Evolutionary conservation across 2,797 vertebrate genomes (phyloP).

Genomic region (Aratinga solstitialis): DNA sequence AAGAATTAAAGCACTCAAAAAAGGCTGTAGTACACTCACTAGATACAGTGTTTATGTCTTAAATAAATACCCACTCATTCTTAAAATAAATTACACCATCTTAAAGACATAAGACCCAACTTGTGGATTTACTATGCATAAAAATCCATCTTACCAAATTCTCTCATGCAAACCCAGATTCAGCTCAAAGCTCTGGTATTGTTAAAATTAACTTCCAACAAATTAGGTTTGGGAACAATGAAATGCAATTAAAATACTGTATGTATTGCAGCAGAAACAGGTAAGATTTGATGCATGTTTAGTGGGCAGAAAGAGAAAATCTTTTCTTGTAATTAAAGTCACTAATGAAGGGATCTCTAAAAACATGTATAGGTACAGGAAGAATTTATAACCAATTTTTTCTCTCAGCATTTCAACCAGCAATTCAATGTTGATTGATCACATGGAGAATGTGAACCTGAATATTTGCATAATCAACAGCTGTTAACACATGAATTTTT

Average conservation of each 20-base stretch:
- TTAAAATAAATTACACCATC: conserved; percentile 29
- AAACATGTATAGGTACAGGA: neutral
- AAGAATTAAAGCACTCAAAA: neutral
- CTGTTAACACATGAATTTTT: neutral
- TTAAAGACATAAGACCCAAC: neutral
- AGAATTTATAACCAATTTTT: neutral
- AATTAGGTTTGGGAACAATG: conserved; percentile 28
- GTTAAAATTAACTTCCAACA: conserved; percentile 47
- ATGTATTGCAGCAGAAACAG: neutral
- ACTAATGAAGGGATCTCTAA: neutral
- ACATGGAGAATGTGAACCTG: conserved; percentile 14
- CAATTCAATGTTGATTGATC: neutral
- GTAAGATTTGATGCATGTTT: neutral
- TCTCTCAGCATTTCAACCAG: conserved; percentile 6
- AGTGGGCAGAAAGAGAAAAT: neutral
- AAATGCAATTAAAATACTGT: conserved; percentile 47
- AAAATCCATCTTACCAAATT: conserved; percentile 1
- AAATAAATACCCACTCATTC: conserved; percentile 6
- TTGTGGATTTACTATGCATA: neutral
- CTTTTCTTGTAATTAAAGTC: neutral
- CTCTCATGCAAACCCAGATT: conserved; percentile 10
- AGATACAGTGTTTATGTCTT: neutral
- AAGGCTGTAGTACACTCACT: neutral
- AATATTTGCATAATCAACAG: conserved; percentile 14
- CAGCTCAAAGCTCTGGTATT: neutral